Evolutionary conservation across 2,888 invertebrate species (phyloP).

Genomic region (Scaptomyza parva): DNA sequence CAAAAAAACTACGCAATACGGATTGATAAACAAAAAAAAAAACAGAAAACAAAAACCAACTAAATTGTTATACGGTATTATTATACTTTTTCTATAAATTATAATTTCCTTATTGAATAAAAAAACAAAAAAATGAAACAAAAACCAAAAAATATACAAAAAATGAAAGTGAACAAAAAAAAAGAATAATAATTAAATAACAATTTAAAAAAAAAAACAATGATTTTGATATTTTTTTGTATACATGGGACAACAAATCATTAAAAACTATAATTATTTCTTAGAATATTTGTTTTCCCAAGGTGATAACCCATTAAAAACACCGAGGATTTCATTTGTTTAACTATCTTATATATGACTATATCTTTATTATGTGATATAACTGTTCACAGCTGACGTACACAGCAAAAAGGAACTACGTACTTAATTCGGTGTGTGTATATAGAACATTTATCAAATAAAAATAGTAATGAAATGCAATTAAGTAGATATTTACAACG

Average conservation of each 20-base stretch:
- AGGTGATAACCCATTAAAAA: too few species aligned
- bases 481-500: constrained; percentile 28
- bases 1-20: constrained; percentile 50
- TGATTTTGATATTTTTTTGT: background rate
- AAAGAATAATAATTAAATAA: constrained; percentile 76
- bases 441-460: constrained; percentile 22
- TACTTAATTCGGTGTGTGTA: background rate
- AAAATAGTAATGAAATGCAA: constrained; percentile 23
- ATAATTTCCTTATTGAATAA: constrained; percentile 83
- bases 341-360: background rate
- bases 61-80: constrained; percentile 84
- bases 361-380: constrained; percentile 16
- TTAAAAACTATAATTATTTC: too few species aligned
- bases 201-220: constrained; percentile 62
- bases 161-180: constrained; percentile 41
- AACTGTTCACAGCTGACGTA: constrained; percentile 16
- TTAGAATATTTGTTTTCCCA: too few species aligned
- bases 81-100: constrained; percentile 84
- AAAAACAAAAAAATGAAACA: constrained; percentile 63
- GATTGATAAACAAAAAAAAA: constrained; percentile 41
- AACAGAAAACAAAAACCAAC: constrained; percentile 54
- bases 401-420: constrained; percentile 15
- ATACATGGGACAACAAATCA: too few species aligned
- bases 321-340: too few species aligned
- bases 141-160: constrained; percentile 34